Evolutionary conservation across 2,888 invertebrate species (phyloP), one percentile per base, ranked within the genome.

Genomic region (Corythucha ciliata): DNA sequence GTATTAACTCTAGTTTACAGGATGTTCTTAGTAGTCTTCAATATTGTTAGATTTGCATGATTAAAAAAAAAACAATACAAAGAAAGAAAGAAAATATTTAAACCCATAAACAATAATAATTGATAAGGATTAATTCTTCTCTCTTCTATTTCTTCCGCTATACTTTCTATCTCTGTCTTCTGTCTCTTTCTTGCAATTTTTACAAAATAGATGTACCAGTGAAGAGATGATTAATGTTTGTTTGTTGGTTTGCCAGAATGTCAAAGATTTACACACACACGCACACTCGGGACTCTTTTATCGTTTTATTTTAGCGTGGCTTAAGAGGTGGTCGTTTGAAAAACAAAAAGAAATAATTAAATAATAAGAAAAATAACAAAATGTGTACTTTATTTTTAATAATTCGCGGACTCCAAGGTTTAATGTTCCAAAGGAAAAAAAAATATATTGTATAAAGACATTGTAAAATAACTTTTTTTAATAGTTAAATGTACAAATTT

Each of bases 11-110:
- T 59, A 59, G 59, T 59, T 59, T 59, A 58, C 58, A 59, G 58
- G 58, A 59, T 59, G 58, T 59, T n/a, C 55, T 57, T 57, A 58
- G 58, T 59, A 59, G 59, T 57, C 49, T 58, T 55, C 56, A 59
- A 57, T 58, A 57, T 59, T 56, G 56, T 57, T 59, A 59, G 59
- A 58, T 48, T 50, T 40, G 34, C 50, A 33, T 16, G 14, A 33
- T 33, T 33, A 14, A 33, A 33, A 18, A 14, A 33, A 16, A 33
- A 33, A 33, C 33, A 29, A 33, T 57, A 58, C 55, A 54, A 55
- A 54, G 37, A 53, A 47, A 48, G 52, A 55, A 55, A 49, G 27
- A 36, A 34, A 48, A 55, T 55, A 55, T 53, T 55, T 57, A 57
- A 54, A 57, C 57, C 50, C 53, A 57, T 57, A 57, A 55, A 58